These are phyloP conservation scores for Blastobasis lacticolella DNA, from an alignment of 2,888 invertebrate genomes.

Conservation along the genomic window DNA sequence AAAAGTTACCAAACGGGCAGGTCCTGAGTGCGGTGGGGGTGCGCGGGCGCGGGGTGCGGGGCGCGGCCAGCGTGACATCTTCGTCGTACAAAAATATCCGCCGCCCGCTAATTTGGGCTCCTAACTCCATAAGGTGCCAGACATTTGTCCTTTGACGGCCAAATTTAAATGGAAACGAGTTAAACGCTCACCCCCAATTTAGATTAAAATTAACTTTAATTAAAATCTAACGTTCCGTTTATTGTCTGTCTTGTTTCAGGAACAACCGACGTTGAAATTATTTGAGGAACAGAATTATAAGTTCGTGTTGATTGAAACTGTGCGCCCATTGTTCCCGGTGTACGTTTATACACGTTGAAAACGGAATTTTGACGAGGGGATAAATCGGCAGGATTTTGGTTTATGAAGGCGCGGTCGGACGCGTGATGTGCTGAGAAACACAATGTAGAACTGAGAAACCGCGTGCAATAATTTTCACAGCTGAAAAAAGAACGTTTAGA, in stretches of 20 bases:
- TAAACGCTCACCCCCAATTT: background rate
- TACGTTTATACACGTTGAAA: too few species aligned
- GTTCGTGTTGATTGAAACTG: too few species aligned
- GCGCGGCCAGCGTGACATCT: background rate
- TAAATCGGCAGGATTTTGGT: too few species aligned
- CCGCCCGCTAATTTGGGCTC: background rate
- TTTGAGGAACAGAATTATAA: too few species aligned
- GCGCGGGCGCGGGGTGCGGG: background rate
- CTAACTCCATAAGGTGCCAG: background rate
- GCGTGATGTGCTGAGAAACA: too few species aligned
- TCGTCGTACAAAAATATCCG: constrained; percentile 2
- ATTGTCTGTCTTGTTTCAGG: too few species aligned
- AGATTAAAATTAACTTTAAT: background rate
- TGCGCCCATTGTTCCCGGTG: too few species aligned
- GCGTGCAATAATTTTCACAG: constrained; percentile 20
- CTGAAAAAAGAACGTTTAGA: constrained; percentile 26
- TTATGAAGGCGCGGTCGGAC: too few species aligned
- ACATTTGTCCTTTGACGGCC: background rate
- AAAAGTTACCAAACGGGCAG: constrained; percentile 7
- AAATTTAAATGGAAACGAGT: constrained; percentile 1
- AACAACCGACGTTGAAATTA: too few species aligned
- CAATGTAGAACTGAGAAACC: constrained; percentile 23
- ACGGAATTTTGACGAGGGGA: too few species aligned
- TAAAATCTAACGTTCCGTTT: background rate
- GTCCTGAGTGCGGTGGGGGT: constrained; percentile 8